Conservation (phyloP, 1,140 invertebrate genomes). For the Drosophila novamexicana region DNA sequence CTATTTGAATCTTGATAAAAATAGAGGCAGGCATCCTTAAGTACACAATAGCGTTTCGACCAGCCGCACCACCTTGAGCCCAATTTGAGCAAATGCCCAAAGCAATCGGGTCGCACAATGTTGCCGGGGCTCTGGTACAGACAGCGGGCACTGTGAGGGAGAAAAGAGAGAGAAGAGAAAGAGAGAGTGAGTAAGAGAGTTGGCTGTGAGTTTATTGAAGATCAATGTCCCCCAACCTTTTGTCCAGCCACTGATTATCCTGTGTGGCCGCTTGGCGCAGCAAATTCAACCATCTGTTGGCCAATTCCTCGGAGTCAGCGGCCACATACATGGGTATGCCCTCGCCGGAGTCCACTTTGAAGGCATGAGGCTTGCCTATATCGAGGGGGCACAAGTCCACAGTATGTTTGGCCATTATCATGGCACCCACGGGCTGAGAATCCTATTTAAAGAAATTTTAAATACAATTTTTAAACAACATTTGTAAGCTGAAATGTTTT, state of each 20-base stretch:
- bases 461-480: too few relatives aligned
- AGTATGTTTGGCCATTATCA: slow-evolving; percentile 93
- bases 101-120: slow-evolving; percentile 94
- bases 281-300: slow-evolving; percentile 90
- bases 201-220: neutral
- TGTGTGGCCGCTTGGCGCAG: slow-evolving; percentile 88
- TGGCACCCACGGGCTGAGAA: slow-evolving; percentile 94
- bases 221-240: slow-evolving; percentile 82
- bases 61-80: slow-evolving; percentile 92
- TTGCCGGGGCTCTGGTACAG: slow-evolving; percentile 89
- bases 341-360: slow-evolving; percentile 91
- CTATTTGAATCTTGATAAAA: slow-evolving; percentile 96
- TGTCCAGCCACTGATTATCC: slow-evolving; percentile 91
- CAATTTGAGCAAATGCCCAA: slow-evolving; percentile 94
- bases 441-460: slow-evolving; percentile 86
- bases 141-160: slow-evolving; percentile 86
- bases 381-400: slow-evolving; percentile 85
- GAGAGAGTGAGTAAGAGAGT: slow-evolving; percentile 25
- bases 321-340: slow-evolving; percentile 92
- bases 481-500: too few relatives aligned
- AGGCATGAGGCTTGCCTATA: slow-evolving; percentile 86
- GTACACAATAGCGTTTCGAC: slow-evolving; percentile 96
- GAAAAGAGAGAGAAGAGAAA: slow-evolving; percentile 42
- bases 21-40: slow-evolving; percentile 97
- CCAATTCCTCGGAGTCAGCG: slow-evolving; percentile 90